phyloP scores from a whole-genome alignment of 2,113 vertebrate species.

The Catagonus wagneri region DNA sequence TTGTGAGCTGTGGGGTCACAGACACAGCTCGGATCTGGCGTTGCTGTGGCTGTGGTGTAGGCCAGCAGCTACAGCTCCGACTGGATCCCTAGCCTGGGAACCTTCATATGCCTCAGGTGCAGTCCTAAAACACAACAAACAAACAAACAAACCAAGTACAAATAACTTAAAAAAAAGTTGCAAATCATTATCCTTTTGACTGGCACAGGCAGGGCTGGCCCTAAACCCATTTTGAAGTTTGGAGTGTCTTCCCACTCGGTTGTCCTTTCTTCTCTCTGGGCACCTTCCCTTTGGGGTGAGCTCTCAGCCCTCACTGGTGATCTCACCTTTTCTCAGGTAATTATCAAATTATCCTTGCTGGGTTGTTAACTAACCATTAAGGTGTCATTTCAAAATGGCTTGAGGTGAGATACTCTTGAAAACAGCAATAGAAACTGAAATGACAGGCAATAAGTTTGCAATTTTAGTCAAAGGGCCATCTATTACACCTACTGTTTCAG shows the following conservation, averaged over 20 bases:
- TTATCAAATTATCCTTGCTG: not conserved
- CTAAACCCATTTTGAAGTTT: not conserved
- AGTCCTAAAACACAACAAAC: too few relatives aligned
- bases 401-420: not conserved
- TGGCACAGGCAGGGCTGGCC: not conserved
- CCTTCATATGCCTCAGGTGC: too few relatives aligned
- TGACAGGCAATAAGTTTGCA: not conserved
- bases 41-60: too few relatives aligned
- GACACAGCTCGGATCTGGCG: too few relatives aligned
- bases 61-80: too few relatives aligned
- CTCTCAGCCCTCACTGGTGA: not conserved
- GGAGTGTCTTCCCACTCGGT: not conserved
- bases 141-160: too few relatives aligned
- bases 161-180: too few relatives aligned
- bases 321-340: not conserved
- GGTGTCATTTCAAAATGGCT: not conserved
- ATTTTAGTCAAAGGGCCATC: not conserved
- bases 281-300: not conserved
- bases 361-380: not conserved
- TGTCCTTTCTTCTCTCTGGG: not conserved
- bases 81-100: too few relatives aligned
- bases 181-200: not conserved
- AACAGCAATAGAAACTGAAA: not conserved
- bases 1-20: too few relatives aligned
- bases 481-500: not conserved